phyloP scores from a whole-genome alignment of 2,888 invertebrate species.

The Cerastis rubricosa region DNA sequence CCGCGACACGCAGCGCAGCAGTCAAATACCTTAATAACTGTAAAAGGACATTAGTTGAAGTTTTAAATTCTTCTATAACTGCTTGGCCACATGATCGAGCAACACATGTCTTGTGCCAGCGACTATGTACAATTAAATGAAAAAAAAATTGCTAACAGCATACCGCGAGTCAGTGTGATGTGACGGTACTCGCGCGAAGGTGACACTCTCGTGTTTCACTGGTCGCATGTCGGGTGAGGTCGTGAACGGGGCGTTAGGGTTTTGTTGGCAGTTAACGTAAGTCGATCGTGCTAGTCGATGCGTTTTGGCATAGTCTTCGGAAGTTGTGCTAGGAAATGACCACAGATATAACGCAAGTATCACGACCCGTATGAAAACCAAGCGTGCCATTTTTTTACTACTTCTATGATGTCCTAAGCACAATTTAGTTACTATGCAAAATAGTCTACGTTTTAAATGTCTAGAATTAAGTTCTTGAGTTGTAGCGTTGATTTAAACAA shows the following conservation, averaged over 20 bases:
- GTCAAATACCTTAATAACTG: too few relatives aligned
- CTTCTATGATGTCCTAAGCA: too few relatives aligned
- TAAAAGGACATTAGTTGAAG: neutral
- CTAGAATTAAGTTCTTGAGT: too few relatives aligned
- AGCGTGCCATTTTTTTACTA: too few relatives aligned
- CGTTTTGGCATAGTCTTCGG: conserved; percentile 2
- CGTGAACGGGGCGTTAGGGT: neutral
- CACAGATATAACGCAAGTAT: too few relatives aligned
- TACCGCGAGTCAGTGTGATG: neutral
- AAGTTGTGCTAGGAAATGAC: neutral
- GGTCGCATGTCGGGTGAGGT: neutral
- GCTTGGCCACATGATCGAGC: neutral
- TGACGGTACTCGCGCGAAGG: neutral
- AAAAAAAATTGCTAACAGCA: neutral
- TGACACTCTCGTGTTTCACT: neutral
- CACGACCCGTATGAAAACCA: too few relatives aligned
- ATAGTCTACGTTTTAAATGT: too few relatives aligned
- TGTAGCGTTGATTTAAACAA: too few relatives aligned
- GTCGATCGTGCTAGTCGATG: neutral
- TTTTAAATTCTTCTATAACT: neutral
- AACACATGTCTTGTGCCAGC: neutral
- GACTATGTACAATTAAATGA: neutral
- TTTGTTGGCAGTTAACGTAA: conserved; percentile 4
- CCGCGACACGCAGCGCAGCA: too few relatives aligned
- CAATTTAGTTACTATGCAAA: too few relatives aligned